Percentiles rank a stretch among this genome's conserved stretches.
phyloP scores from a whole-genome alignment of 2,113 vertebrate genomes.

The Panthera tigris region DNA sequence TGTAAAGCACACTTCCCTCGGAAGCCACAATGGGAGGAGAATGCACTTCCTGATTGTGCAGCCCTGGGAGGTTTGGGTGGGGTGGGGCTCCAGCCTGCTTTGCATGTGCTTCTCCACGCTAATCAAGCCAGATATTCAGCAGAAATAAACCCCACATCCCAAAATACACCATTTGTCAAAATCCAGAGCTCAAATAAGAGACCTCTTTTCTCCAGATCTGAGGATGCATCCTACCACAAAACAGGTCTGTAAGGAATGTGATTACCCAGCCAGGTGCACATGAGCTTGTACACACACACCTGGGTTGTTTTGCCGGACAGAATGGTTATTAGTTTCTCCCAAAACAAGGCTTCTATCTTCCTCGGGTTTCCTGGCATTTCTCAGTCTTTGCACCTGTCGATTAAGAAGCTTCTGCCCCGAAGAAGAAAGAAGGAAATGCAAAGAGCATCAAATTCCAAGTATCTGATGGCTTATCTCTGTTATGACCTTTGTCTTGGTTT shows the following conservation, averaged over 20 bases:
- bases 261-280: neutral
- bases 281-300: conserved; percentile 14
- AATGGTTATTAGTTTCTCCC: conserved; percentile 49
- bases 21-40: conserved; percentile 80
- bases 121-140: conserved; percentile 80
- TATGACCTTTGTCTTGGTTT: conserved; percentile 78
- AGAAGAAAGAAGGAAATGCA: conserved; percentile 72
- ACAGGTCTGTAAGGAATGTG: neutral
- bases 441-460: conserved; percentile 65
- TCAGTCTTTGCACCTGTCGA: conserved; percentile 71
- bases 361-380: conserved; percentile 57
- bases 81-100: conserved; percentile 73
- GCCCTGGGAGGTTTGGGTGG: conserved; percentile 63
- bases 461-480: conserved; percentile 69
- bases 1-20: conserved; percentile 81
- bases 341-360: conserved; percentile 28
- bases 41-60: conserved; percentile 82
- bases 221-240: neutral
- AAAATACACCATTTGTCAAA: conserved; percentile 47
- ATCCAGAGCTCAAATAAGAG: conserved; percentile 39
- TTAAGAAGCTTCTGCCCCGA: conserved; percentile 64
- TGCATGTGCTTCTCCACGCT: conserved; percentile 74
- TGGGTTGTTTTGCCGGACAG: conserved; percentile 26
- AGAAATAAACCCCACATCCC: conserved; percentile 67
- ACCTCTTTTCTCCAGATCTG: neutral